Percentiles rank a stretch among this genome's conserved stretches.
Evolutionary conservation across 2,113 vertebrate genomes (phyloP).

Genomic region (Lonchura striata): DNA sequence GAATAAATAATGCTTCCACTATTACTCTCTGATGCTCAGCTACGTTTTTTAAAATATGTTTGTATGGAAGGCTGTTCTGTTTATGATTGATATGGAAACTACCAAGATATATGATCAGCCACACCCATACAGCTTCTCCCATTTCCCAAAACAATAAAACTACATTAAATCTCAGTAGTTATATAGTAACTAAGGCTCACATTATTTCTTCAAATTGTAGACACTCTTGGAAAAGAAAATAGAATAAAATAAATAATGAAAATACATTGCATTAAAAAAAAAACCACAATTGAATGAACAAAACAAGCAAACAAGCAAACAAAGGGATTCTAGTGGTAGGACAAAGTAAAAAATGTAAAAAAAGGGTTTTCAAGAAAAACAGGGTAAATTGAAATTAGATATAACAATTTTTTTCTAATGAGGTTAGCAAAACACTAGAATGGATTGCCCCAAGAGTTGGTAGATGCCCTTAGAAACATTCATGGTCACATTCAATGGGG

Average conservation of each 20-base stretch:
- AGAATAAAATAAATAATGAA: neutral
- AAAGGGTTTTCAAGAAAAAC: neutral
- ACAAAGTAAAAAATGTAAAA: neutral
- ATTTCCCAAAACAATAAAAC: neutral
- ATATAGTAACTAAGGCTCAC: neutral
- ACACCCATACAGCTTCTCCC: neutral
- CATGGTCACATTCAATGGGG: rapidly evolving
- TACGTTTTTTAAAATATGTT: neutral
- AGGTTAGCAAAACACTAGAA: neutral
- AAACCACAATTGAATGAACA: neutral
- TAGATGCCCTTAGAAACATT: neutral
- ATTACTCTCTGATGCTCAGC: neutral
- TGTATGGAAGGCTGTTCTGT: neutral
- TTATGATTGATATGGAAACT: neutral
- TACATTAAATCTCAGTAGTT: neutral
- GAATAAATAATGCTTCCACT: neutral
- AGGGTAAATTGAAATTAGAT: neutral
- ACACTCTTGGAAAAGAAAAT: neutral
- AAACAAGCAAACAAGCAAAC: neutral
- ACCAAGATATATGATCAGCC: neutral
- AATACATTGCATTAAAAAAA: too few species aligned
- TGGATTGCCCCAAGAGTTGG: rapidly evolving
- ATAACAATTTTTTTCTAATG: neutral
- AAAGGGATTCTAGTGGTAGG: neutral
- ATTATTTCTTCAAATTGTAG: neutral